phyloP scores from a whole-genome alignment of 2,113 vertebrate species.

The Garra rufa region DNA sequence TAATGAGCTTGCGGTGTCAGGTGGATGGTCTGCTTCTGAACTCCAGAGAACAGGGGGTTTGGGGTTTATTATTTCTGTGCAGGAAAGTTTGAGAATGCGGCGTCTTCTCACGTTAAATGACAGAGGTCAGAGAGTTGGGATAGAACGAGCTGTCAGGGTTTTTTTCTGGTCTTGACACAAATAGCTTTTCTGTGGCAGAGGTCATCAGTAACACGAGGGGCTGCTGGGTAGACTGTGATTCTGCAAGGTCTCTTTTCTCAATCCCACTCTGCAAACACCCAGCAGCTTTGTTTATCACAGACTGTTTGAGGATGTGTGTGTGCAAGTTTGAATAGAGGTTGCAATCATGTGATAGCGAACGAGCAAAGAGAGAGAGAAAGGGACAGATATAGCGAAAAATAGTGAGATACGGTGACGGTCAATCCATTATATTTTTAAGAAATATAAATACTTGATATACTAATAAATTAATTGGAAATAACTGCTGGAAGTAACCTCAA shows the following conservation, averaged over 20 bases:
- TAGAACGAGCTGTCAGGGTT: neutral
- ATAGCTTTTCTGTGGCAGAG: neutral
- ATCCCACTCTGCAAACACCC: neutral
- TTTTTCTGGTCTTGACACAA: neutral
- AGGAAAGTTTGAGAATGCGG: neutral
- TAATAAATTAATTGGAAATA: neutral
- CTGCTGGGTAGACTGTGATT: conserved; percentile 13
- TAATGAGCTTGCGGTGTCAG: neutral
- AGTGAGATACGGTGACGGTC: neutral
- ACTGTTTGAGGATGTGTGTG: neutral
- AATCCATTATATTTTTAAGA: no score
- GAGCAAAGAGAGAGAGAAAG: neutral
- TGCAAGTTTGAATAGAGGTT: neutral
- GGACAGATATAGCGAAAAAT: no score
- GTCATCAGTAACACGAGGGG: neutral
- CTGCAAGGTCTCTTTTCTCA: conserved; percentile 24
- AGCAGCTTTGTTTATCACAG: conserved; percentile 23
- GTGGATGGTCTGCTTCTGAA: neutral
- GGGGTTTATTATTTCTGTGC: neutral
- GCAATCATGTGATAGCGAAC: neutral
- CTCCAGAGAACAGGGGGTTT: neutral
- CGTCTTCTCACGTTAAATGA: conserved; percentile 6
- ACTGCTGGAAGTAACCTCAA: neutral
- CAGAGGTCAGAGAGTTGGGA: conserved; percentile 29
- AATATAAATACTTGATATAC: no score